These are phyloP conservation scores for Cotesia typhae DNA, from an alignment of 1,140 invertebrate species.

Conservation along the genomic window DNA sequence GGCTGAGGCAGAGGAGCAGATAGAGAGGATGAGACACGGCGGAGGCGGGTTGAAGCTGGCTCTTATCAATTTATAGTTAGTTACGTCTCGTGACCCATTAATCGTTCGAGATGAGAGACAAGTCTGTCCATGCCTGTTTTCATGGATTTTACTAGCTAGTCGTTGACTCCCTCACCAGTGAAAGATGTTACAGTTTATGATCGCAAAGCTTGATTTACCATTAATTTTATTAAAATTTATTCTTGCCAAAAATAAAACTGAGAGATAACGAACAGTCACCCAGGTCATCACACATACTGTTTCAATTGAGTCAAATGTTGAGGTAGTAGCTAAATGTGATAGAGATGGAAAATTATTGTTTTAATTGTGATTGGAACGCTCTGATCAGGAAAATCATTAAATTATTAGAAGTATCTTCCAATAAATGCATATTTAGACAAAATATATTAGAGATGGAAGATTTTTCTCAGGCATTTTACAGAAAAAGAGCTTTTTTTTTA, in stretches of 20 bases:
- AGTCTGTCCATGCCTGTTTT: conserved; percentile 52
- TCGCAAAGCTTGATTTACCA: conserved; percentile 58
- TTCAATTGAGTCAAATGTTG: not conserved
- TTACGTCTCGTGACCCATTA: conserved; percentile 54
- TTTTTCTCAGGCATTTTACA: not conserved
- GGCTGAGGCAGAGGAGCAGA: not conserved
- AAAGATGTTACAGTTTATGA: conserved; percentile 54
- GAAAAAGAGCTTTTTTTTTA: conserved; percentile 2
- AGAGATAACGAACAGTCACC: not conserved
- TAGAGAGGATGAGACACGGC: conserved; percentile 9
- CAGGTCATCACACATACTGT: conserved; percentile 42
- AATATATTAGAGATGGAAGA: conserved; percentile 19
- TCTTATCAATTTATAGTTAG: conserved; percentile 17
- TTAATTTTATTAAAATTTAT: conserved; percentile 59
- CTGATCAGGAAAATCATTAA: conserved; percentile 20
- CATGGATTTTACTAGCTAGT: conserved; percentile 47
- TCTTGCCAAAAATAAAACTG: not conserved
- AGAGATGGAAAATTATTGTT: not conserved
- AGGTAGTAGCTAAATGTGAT: not conserved
- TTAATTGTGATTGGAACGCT: conserved; percentile 15
- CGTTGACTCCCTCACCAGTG: conserved; percentile 34
- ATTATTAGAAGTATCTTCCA: conserved; percentile 21
- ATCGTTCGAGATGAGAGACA: conserved; percentile 47
- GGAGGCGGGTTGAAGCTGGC: conserved; percentile 15
- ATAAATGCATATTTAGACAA: too few species aligned